phyloP scores from a whole-genome alignment of 2,888 invertebrate species.

The Crepidodera aurea region DNA sequence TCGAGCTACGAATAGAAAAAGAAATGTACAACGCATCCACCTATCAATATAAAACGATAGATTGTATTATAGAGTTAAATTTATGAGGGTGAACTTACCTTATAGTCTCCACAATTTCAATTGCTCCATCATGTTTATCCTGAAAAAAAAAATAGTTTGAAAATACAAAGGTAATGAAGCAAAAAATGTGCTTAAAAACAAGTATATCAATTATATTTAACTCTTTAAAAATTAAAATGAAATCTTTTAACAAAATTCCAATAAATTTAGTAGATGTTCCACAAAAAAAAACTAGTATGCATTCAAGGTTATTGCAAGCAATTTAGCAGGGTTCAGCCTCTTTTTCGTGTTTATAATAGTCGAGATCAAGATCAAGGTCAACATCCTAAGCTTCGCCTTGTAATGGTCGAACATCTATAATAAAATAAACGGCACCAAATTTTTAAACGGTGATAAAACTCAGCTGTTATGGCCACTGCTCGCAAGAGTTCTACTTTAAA shows the following conservation, averaged over 20 bases:
- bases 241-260: background rate
- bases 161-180: background rate
- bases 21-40: too few species aligned
- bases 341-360: conserved; percentile 12
- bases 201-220: too few species aligned
- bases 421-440: background rate
- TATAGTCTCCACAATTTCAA: conserved; percentile 92
- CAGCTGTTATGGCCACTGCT: too few species aligned
- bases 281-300: conserved; percentile 2
- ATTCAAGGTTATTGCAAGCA: conserved; percentile 5
- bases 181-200: background rate
- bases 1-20: too few species aligned
- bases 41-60: too few species aligned
- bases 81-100: conserved; percentile 64
- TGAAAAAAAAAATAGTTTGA: conserved; percentile 55
- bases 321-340: background rate
- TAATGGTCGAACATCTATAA: background rate
- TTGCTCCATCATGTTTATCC: conserved; percentile 90
- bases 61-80: too few species aligned
- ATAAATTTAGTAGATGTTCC: background rate
- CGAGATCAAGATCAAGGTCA: conserved; percentile 22
- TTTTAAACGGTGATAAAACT: background rate
- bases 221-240: conserved; percentile 9
- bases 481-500: too few species aligned
- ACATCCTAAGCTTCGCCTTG: conserved; percentile 1